Base-by-base conservation (phyloP, 2,113 vertebrate species). In the Paradoxurus hermaphroditus region DNA sequence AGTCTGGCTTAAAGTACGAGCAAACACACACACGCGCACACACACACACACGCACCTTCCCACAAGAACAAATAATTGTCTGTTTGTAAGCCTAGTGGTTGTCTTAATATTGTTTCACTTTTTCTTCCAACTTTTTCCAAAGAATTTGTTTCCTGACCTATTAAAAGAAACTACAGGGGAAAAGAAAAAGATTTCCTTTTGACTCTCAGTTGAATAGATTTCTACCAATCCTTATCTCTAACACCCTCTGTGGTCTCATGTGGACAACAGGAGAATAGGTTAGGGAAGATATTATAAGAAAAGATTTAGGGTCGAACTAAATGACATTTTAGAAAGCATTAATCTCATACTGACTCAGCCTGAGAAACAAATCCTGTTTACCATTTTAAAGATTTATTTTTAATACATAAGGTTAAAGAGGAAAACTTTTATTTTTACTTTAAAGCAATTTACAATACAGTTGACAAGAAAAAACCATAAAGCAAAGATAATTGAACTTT, bases 371-470 rank as follows among this genome's bases (percentile, higher is more conserved):
- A 91, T 86, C 31, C 19, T 21, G 6, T 85, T 89, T 56, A 41
- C 29, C 34, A 73, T 78, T 83, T 95, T 83, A 79, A 87, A 97
- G 81, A 83, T 68, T 77, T 34, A 62, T 91, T 93, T 95, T 89
- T 91, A 90, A 84, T 62, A 84, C 12, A 13, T 75, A 65, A 96
- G 39, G 13, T 94, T 88, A 68, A 73, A 90, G 29, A 96, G 11
- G 29, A 88, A 97, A 92, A 44, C 16, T 62, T 97, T 78, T 77
- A 86, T 81, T 97, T 97, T 97, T 88, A 86, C 53, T 82, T 83
- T 78, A 88, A 97, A 91, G 63, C 31, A 84, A 77, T 72, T 94
- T 95, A 63, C 4, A 77, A 78, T 91, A 34, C 59, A 94, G 44
- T 86, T 95, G 63, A 94, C 44, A 94, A 39, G 25, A 95, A n/a